A percentile compares a stretch with the other conserved stretches of the same genome.
Conservation (phyloP, 2,888 invertebrate genomes). For the Ennomos erosarius region DNA sequence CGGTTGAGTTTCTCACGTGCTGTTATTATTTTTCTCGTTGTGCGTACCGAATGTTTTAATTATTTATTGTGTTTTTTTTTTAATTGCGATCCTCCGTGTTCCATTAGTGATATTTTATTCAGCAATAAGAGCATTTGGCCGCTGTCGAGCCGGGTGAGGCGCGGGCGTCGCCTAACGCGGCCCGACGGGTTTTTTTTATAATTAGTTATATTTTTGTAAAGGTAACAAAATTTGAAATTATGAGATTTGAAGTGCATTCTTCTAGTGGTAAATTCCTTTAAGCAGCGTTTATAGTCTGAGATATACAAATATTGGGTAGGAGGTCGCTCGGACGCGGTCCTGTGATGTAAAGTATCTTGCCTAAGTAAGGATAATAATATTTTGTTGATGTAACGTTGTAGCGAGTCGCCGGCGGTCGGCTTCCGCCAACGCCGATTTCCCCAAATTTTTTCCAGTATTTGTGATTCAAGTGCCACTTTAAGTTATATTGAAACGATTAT, state of each 20-base stretch:
- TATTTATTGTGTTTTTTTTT: slow-evolving; percentile 80
- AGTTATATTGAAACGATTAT: slow-evolving; percentile 88
- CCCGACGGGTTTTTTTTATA: slow-evolving; percentile 59
- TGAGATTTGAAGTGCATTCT: slow-evolving; percentile 85
- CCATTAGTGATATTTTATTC: slow-evolving; percentile 85
- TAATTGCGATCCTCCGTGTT: slow-evolving; percentile 80
- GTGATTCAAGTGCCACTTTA: slow-evolving; percentile 92
- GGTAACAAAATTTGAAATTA: slow-evolving; percentile 78
- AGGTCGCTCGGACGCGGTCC: slow-evolving; percentile 50
- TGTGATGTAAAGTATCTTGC: slow-evolving; percentile 82
- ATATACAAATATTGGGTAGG: slow-evolving; percentile 51
- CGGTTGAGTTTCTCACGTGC: slow-evolving; percentile 79
- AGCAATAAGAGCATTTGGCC: slow-evolving; percentile 85
- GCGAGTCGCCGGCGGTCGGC: slow-evolving; percentile 65
- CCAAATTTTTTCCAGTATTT: slow-evolving; percentile 90
- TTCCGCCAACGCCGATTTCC: slow-evolving; percentile 82
- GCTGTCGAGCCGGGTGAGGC: slow-evolving; percentile 37
- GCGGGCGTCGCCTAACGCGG: slow-evolving; percentile 2
- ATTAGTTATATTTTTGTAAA: slow-evolving; percentile 80
- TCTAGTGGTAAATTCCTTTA: slow-evolving; percentile 82
- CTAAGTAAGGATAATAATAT: slow-evolving; percentile 81
- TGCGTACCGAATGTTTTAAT: slow-evolving; percentile 75
- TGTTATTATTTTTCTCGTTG: slow-evolving; percentile 74
- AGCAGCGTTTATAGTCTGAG: slow-evolving; percentile 80
- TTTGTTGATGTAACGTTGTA: slow-evolving; percentile 71